Base-by-base conservation (phyloP, 2,797 vertebrate species). In the Crenuchus spilurus region DNA sequence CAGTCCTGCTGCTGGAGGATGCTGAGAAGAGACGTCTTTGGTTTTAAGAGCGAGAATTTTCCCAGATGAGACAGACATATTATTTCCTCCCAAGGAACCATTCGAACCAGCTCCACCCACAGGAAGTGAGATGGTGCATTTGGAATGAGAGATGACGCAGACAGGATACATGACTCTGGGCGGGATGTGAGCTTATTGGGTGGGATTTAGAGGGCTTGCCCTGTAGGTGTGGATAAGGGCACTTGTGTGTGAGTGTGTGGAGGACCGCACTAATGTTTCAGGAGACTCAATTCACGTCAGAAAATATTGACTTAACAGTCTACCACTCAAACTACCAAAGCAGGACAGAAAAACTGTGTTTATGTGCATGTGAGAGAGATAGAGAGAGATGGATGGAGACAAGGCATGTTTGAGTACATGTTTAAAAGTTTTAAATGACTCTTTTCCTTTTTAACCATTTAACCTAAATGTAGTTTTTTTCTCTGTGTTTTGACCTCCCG, bases 61-160 rank as follows among this genome's bases (percentile, higher is more conserved):
- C 35, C 41, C 30, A 51, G 26, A 14, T 75, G 74, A 62, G 51
- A 46, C 46, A 22, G 30, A 64, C 44, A 28, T 67, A 74, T 80
- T 51, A 78, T 55, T 74, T 24, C 31, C 84, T 77, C 60, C 55
- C 74, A 71, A 52, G 66, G 39, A 31, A 22, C 54, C 69, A 18
- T 78, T 61, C 14, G n/a, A 31, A 63, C 2, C 14, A 26, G 60
- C 79, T 81, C 57, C 70, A 64, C 74, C 52, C 61, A 79, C 87
- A 91, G 92, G 89, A 92, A 91, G 87, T 89, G 83, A 91, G 84
- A 75, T 82, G 87, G 81, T 80, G 80, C 80, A 84, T 87, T 77
- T 87, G 84, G 87, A 80, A 85, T 84, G 79, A 74, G 61, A 81
- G 63, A 52, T 67, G n/a, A 63, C 72, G 74, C 79, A 79, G 74